Evolutionary conservation across 2,797 vertebrate species (phyloP).

Genomic region (Xerus rutilus): DNA sequence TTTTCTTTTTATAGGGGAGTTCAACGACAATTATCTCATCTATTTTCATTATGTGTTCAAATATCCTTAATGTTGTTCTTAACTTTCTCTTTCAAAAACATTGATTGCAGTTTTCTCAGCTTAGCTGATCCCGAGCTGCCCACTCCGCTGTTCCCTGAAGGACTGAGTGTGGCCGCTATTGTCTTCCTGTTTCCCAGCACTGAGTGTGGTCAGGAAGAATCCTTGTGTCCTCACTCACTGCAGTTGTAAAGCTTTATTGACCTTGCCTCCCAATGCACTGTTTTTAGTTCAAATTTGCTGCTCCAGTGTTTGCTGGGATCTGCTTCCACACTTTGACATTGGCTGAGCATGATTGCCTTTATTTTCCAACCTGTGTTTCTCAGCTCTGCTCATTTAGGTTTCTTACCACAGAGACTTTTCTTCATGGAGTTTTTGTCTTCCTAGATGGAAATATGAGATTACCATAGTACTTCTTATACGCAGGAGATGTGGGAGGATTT

Average conservation of each 20-base stretch:
- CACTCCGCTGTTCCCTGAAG: neutral
- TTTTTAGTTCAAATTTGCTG: neutral
- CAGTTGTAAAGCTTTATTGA: neutral
- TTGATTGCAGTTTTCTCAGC: neutral
- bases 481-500: neutral
- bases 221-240: too few relatives aligned
- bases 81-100: neutral
- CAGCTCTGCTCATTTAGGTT: neutral
- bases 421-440: neutral
- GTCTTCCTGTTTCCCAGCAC: too few relatives aligned
- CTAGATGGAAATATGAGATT: neutral
- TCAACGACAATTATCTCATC: neutral
- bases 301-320: neutral
- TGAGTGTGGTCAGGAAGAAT: neutral
- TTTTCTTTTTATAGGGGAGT: neutral
- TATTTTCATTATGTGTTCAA: neutral
- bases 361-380: neutral
- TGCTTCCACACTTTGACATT: neutral
- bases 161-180: neutral
- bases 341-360: neutral
- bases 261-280: too few relatives aligned
- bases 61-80: neutral
- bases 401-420: neutral
- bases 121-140: neutral
- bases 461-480: rapidly evolving